These are phyloP conservation scores for Harmothoe impar DNA, from an alignment of 2,888 invertebrate genomes.

Conservation along the genomic window DNA sequence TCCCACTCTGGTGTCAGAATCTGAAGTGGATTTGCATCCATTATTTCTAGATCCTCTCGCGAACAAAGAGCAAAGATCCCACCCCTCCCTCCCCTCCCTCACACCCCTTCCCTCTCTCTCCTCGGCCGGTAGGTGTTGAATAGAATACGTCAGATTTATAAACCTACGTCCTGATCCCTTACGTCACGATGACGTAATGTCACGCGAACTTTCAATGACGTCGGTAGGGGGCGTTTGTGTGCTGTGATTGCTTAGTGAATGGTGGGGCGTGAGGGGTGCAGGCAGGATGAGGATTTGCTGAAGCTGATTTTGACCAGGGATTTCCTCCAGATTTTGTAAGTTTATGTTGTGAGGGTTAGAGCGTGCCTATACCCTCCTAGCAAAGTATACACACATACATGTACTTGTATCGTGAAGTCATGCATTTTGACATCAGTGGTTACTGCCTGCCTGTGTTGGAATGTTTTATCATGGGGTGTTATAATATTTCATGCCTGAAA, in stretches of 20 bases:
- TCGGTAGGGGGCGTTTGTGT: not conserved
- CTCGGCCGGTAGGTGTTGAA: not conserved
- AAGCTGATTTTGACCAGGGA: not conserved
- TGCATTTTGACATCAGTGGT: too few species aligned
- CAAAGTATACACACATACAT: too few species aligned
- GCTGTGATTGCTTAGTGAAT: not conserved
- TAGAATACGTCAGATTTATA: not conserved
- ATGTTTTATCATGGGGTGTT: too few species aligned
- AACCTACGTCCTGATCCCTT: not conserved
- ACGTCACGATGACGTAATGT: constrained; percentile 33
- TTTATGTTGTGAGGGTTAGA: too few species aligned
- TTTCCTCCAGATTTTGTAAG: not conserved
- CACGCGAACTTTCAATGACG: not conserved
- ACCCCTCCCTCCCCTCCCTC: not conserved
- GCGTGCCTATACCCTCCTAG: too few species aligned
- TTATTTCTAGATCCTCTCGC: not conserved
- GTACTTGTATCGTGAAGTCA: too few species aligned
- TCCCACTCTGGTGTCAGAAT: not conserved
- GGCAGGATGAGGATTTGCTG: not conserved
- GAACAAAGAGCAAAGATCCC: not conserved
- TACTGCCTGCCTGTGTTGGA: too few species aligned
- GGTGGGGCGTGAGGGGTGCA: not conserved
- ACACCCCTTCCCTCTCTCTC: not conserved
- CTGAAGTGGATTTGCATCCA: constrained; percentile 33
- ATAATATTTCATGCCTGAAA: too few species aligned